These are phyloP conservation scores for Volucella inflata DNA, from an alignment of 2,888 invertebrate genomes.

Conservation along the genomic window DNA sequence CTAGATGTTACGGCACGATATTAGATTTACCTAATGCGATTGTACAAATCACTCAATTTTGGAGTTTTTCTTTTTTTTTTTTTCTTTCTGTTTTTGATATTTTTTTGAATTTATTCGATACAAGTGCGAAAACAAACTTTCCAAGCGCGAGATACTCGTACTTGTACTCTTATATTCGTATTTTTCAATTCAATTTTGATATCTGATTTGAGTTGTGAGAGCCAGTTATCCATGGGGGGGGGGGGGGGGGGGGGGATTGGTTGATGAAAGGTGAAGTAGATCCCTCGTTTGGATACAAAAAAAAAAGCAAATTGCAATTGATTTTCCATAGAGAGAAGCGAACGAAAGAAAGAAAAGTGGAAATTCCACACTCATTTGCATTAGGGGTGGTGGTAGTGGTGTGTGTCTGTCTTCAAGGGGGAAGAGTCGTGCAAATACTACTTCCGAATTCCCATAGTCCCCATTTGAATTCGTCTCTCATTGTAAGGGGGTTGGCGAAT, in stretches of 20 bases:
- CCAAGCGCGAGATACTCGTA: conserved; percentile 14
- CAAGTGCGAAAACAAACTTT: conserved; percentile 45
- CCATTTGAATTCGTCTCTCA: neutral
- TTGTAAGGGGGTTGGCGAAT: neutral
- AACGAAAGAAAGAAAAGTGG: neutral
- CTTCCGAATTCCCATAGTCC: conserved; percentile 42
- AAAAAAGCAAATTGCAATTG: conserved; percentile 67
- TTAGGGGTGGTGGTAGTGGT: conserved; percentile 25
- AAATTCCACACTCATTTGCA: conserved; percentile 62
- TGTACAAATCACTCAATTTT: conserved; percentile 67
- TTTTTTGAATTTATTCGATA: neutral
- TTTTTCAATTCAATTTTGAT: conserved; percentile 53
- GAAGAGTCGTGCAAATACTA: conserved; percentile 27
- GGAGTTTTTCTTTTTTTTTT: conserved; percentile 23
- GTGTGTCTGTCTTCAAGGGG: neutral
- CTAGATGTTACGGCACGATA: conserved; percentile 38
- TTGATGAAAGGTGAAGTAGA: neutral
- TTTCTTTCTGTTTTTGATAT: conserved; percentile 6
- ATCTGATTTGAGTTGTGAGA: conserved; percentile 49
- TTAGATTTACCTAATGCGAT: conserved; percentile 71
- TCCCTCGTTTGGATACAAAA: conserved; percentile 27
- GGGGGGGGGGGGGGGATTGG: neutral
- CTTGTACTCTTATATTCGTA: no score
- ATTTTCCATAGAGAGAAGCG: conserved; percentile 37
- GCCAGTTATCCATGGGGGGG: no score